Conservation (phyloP, 1,140 invertebrate genomes). For the Lucilia sericata region DNA sequence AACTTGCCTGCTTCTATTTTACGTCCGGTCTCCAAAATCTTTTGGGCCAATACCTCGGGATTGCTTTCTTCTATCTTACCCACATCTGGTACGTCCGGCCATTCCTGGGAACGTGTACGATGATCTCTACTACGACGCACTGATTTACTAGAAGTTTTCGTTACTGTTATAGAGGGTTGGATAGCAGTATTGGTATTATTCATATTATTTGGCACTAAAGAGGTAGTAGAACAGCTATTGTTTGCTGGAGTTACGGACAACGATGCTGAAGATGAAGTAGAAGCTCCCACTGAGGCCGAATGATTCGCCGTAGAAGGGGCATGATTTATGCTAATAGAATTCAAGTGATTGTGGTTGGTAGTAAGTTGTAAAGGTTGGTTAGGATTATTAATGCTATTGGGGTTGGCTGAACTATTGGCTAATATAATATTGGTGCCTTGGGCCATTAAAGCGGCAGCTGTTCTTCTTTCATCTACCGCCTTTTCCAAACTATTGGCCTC, state of each 20-base stretch:
- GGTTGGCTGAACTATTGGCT: slow-evolving; percentile 52
- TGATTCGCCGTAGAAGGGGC: background rate
- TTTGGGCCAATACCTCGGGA: slow-evolving; percentile 88
- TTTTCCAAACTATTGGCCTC: slow-evolving; percentile 82
- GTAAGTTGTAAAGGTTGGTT: slow-evolving; percentile 47
- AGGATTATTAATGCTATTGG: slow-evolving; percentile 15
- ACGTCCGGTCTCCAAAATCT: slow-evolving; percentile 87
- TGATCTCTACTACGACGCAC: slow-evolving; percentile 78
- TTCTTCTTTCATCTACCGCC: slow-evolving; percentile 74
- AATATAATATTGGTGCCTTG: slow-evolving; percentile 65
- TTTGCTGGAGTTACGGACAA: background rate
- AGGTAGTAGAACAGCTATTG: background rate
- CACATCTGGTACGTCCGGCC: slow-evolving; percentile 89
- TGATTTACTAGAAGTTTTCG: slow-evolving; percentile 58
- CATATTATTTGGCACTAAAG: slow-evolving; percentile 50
- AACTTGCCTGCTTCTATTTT: slow-evolving; percentile 87
- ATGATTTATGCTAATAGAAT: slow-evolving; percentile 22
- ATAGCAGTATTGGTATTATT: slow-evolving; percentile 13
- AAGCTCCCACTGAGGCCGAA: background rate
- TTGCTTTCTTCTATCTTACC: slow-evolving; percentile 92
- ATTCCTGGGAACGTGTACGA: slow-evolving; percentile 85
- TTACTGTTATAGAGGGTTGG: slow-evolving; percentile 34
- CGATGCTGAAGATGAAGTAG: slow-evolving; percentile 21
- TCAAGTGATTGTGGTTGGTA: slow-evolving; percentile 13
- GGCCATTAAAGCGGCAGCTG: slow-evolving; percentile 68